These are phyloP conservation scores for Solenopsis invicta DNA, from an alignment of 1,140 invertebrate species.

Conservation along the genomic window DNA sequence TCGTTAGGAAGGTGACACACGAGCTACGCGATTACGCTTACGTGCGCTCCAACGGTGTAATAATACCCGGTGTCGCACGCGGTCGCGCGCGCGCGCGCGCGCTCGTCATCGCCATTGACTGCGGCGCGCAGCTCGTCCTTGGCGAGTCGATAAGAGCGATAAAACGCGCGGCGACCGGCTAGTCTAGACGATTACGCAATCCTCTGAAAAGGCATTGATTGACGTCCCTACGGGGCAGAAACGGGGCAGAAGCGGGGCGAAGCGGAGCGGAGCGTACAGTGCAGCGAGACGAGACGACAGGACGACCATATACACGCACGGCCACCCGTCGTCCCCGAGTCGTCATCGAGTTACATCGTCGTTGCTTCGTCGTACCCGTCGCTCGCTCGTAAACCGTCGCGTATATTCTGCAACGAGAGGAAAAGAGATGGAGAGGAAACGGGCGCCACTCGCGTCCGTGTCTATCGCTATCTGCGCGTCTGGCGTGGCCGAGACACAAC, in stretches of 20 bases:
- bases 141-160: conserved; percentile 76
- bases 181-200: conserved; percentile 80
- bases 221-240: conserved; percentile 66
- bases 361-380: not conserved
- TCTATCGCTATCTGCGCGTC: conserved; percentile 7
- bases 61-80: conserved; percentile 35
- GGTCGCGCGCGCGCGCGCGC: not conserved
- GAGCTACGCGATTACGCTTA: conserved; percentile 28
- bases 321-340: conserved; percentile 58
- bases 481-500: conserved; percentile 19
- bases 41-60: conserved; percentile 29
- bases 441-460: not conserved
- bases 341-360: conserved; percentile 54
- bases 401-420: conserved; percentile 49
- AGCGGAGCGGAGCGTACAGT: not conserved
- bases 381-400: conserved; percentile 52
- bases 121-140: conserved; percentile 68
- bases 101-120: conserved; percentile 62
- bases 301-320: conserved; percentile 38
- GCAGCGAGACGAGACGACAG: conserved; percentile 50
- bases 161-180: conserved; percentile 71
- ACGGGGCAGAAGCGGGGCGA: conserved; percentile 45
- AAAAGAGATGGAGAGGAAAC: conserved; percentile 15
- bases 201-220: conserved; percentile 78
- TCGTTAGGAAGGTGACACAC: not conserved